Conservation (phyloP, 2,797 vertebrate species). For the Notolepis coatsorum region DNA sequence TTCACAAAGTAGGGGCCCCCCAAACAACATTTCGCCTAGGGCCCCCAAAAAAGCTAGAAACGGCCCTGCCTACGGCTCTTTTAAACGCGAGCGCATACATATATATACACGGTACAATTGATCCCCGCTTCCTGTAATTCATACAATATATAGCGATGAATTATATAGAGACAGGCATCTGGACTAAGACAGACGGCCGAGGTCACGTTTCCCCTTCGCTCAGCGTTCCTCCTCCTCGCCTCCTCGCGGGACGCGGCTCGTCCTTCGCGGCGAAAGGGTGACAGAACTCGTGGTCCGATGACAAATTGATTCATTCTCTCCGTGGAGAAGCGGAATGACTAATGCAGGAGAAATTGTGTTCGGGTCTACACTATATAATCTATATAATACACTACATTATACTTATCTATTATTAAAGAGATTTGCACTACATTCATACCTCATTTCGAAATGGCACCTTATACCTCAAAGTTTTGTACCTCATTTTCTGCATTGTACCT, state of each 20-base stretch:
- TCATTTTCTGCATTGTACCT: too few species aligned
- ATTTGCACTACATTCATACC: too few species aligned
- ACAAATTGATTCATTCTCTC: constrained; percentile 8
- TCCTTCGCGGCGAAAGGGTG: constrained; percentile 42
- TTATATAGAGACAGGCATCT: constrained; percentile 6
- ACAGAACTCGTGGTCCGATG: constrained; percentile 8
- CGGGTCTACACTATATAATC: too few species aligned
- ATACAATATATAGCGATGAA: neutral
- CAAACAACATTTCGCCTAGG: too few species aligned
- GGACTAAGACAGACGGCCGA: constrained; percentile 44
- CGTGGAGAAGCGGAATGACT: neutral
- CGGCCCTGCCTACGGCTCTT: constrained; percentile 10
- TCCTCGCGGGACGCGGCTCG: constrained; percentile 34
- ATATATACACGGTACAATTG: neutral
- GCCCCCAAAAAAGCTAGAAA: too few species aligned
- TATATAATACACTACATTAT: too few species aligned
- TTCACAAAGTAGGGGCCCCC: too few species aligned
- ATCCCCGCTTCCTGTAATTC: neutral
- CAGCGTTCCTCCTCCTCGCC: constrained; percentile 56
- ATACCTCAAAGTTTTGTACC: too few species aligned
- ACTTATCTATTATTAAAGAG: too few species aligned
- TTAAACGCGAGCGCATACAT: neutral
- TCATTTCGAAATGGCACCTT: too few species aligned
- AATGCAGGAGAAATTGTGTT: constrained; percentile 9
- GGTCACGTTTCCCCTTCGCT: constrained; percentile 64